Base-by-base conservation (phyloP, 2,888 invertebrate genomes). In the Caenorhabditis drosophilae region DNA sequence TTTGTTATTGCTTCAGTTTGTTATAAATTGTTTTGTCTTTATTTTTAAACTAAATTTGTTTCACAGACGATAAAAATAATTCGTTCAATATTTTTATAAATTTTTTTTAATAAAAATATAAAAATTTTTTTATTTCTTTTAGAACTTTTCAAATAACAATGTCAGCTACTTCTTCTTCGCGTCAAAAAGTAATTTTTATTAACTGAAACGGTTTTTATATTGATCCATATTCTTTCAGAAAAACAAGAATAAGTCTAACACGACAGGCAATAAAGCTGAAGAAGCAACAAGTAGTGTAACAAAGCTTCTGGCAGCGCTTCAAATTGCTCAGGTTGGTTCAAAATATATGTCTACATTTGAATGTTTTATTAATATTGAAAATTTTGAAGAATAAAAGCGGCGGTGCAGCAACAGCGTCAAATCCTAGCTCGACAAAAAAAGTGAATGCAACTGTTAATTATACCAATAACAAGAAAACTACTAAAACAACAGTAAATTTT, bases 261-360 rank as follows among this genome's bases (percentile, higher is more conserved):
- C 31, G 12, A 31, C 31, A 9, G 12, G 31, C 36, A n/a, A n/a
- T 15, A 36, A 36, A 36, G 36, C 36, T 4, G n/a, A n/a, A 36
- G 36, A 31, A 31, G 6, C 12, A 31, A 46, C 54, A 12, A 47
- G 36, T 18, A 36, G 20, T 25, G 54, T 54, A 16, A 46, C 36
- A 25, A 35, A 22, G 7, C 47, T 54, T 15, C 20, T 54, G 40
- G 54, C 46, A 15, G 46, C 54, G 11, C 18, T 54, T n/a, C 35
- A 54, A 26, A 35, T 40, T 23, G 54, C 54, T 2, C 54, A 54
- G 36, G 36, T 36, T 36, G 4, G 36, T 36, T n/a, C n/a, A n/a
- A n/a, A 36, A 4, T 15, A 11, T 36, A 4, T 36, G 7, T 36
- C 4, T 4, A 36, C 4, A 36, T 4, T 4, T 36, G 7, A n/a